Conservation (phyloP, 1,140 invertebrate species). For the Drosophila ercepeae region DNA sequence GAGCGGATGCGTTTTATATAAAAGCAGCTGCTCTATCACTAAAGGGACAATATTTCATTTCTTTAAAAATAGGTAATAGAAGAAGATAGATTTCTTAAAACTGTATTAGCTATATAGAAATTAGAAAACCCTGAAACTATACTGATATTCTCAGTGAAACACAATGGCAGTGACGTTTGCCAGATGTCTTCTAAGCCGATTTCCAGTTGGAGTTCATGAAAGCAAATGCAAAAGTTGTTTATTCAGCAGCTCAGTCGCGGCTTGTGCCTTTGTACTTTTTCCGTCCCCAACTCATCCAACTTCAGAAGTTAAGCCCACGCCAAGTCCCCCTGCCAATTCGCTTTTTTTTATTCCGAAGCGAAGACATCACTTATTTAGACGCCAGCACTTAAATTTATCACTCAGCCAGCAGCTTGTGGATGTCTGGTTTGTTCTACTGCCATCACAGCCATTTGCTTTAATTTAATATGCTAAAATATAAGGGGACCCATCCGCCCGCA, state of each 20-base stretch:
- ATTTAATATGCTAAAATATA: slow-evolving; percentile 81
- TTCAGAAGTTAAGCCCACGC: slow-evolving; percentile 26
- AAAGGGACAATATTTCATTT: background rate
- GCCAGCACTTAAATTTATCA: slow-evolving; percentile 74
- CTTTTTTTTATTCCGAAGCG: slow-evolving; percentile 14
- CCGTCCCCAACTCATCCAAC: background rate
- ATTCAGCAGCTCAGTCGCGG: slow-evolving; percentile 73
- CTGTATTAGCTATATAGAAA: too few relatives aligned
- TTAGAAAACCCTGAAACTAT: too few relatives aligned
- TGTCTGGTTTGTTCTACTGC: slow-evolving; percentile 24
- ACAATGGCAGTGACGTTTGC: slow-evolving; percentile 50
- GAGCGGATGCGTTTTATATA: background rate
- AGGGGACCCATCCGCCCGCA: slow-evolving; percentile 46
- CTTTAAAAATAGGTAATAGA: background rate
- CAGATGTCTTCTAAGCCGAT: slow-evolving; percentile 61
- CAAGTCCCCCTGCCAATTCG: background rate
- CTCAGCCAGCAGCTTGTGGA: slow-evolving; percentile 50
- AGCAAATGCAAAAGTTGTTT: slow-evolving; percentile 78
- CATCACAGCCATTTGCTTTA: slow-evolving; percentile 67
- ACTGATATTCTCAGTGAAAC: slow-evolving; percentile 9
- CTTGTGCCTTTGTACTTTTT: slow-evolving; percentile 34
- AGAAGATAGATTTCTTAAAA: too few relatives aligned
- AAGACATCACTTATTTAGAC: slow-evolving; percentile 72
- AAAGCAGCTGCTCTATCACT: background rate
- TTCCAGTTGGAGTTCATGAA: slow-evolving; percentile 69